A percentile compares a stretch with the other conserved stretches of the same genome.
Conservation (phyloP, 1,140 invertebrate species). For the Saxidomus purpurata region DNA sequence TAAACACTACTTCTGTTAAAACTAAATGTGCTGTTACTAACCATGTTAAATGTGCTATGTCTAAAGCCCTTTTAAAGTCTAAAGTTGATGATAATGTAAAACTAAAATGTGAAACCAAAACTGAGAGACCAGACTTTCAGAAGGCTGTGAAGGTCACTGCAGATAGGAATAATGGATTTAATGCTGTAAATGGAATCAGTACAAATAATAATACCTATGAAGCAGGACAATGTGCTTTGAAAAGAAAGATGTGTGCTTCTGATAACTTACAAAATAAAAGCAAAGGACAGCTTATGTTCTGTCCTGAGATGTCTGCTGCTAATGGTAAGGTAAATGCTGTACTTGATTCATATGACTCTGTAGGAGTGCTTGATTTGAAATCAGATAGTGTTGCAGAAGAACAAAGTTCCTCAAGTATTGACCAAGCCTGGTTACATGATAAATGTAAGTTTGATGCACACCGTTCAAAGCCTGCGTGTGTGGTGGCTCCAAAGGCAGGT, state of each 20-base stretch:
- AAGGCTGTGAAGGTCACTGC: neutral
- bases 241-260: neutral
- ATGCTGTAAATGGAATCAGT: neutral
- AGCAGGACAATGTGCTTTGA: neutral
- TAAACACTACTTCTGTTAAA: neutral
- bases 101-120: neutral
- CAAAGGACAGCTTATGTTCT: too few species aligned
- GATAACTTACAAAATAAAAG: too few species aligned
- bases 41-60: constrained; percentile 11
- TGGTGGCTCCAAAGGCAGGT: neutral
- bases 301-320: too few species aligned
- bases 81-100: neutral
- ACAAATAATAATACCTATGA: neutral
- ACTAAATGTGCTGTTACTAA: neutral
- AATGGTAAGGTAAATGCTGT: neutral
- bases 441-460: neutral
- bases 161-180: neutral
- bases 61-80: neutral
- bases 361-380: neutral
- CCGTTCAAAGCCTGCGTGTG: neutral
- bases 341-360: constrained; percentile 4
- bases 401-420: neutral
- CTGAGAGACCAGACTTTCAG: neutral
- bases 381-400: neutral
- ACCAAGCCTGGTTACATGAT: neutral